Conservation (phyloP, 2,113 vertebrate genomes). For the Campylomormyrus numenius region DNA sequence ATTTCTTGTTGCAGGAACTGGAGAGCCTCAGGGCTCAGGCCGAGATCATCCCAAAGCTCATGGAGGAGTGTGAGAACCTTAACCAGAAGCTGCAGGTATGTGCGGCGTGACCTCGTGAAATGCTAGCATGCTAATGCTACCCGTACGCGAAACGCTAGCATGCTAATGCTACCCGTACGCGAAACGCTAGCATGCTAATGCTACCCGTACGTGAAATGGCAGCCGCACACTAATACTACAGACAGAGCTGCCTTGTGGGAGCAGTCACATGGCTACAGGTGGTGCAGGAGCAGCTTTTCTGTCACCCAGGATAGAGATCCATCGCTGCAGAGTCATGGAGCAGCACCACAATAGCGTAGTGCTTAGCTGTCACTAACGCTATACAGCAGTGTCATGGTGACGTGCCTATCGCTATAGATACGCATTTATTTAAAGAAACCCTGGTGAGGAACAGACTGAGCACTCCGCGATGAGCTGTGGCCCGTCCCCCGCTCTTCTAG, state of each 20-base stretch:
- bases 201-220: background rate
- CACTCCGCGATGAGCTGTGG: background rate
- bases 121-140: background rate
- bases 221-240: background rate
- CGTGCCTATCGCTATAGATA: background rate
- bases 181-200: too few species aligned
- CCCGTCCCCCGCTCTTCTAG: background rate
- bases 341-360: background rate
- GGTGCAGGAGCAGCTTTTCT: background rate
- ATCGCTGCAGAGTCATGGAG: background rate
- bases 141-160: too few species aligned
- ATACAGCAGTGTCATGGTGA: background rate
- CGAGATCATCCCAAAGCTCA: slow-evolving; percentile 88
- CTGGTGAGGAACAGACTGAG: background rate
- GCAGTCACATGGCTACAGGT: background rate
- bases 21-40: slow-evolving; percentile 89
- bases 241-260: background rate
- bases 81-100: slow-evolving; percentile 82
- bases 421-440: background rate
- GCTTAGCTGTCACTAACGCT: background rate
- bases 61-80: slow-evolving; percentile 84
- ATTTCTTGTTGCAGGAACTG: slow-evolving; percentile 67
- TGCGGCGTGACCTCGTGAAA: background rate
- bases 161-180: too few species aligned
- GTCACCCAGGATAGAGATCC: background rate